Conservation (phyloP, 2,888 invertebrate species). For the Hydropsyche betteni region DNA sequence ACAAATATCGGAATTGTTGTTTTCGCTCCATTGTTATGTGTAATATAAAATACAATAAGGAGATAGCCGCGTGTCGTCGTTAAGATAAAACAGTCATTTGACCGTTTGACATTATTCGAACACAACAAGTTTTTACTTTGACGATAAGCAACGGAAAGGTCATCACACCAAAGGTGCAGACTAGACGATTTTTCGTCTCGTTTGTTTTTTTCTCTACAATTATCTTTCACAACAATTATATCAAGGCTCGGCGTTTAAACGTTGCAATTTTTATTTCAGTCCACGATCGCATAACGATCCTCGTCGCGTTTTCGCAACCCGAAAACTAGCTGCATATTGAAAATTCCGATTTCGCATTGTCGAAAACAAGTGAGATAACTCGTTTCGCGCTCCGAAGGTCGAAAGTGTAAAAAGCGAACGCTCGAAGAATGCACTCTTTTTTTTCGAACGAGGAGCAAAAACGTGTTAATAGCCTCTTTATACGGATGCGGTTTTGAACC, state of each 20-base stretch:
- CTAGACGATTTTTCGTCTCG: too few relatives aligned
- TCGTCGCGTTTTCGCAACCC: too few relatives aligned
- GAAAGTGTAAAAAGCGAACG: not conserved
- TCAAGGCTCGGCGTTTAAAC: too few relatives aligned
- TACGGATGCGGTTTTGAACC: constrained; percentile 12
- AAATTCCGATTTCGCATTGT: too few relatives aligned
- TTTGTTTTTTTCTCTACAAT: too few relatives aligned
- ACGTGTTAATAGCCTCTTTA: constrained; percentile 3
- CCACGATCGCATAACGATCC: too few relatives aligned
- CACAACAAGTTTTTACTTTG: constrained; percentile 20
- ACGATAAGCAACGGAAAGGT: constrained; percentile 10
- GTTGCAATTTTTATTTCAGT: too few relatives aligned
- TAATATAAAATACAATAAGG: too few relatives aligned
- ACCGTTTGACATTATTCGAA: constrained; percentile 23
- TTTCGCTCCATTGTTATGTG: too few relatives aligned
- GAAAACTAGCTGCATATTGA: too few relatives aligned
- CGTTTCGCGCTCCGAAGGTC: not conserved
- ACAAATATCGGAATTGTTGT: not conserved
- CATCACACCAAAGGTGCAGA: constrained; percentile 8
- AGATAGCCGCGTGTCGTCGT: constrained; percentile 5
- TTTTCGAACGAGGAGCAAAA: not conserved
- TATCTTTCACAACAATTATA: too few relatives aligned
- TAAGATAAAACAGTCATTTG: not conserved
- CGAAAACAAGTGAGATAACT: not conserved
- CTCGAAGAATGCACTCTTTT: not conserved